Base-by-base conservation (phyloP, 2,888 invertebrate species). In the Rotaria sp. region DNA sequence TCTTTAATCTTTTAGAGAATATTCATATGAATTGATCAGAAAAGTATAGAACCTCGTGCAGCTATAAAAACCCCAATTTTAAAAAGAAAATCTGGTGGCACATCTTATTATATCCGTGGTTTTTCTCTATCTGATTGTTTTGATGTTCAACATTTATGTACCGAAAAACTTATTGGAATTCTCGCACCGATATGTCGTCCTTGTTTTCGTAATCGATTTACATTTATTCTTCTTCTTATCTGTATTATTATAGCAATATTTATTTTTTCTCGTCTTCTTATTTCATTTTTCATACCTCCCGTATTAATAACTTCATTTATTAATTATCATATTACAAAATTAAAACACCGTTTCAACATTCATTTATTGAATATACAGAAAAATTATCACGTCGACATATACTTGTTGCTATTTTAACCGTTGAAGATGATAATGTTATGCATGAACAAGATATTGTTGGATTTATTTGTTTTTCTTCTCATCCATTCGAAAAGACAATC, bases 181-280 rank as follows among this genome's bases (percentile, higher is more conserved):
- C 38, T 45, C 8, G 30, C 38, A 3, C 75, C 38, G 24, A 18
- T 80, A 26, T 80, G 24, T 45, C 75, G 75, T 21, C 45, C 75
- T 80, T 80, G 75, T 80, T 80, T 80, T 80, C 75, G 75, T 26
- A 80, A 80, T 80, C 75, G 75, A 18, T 80, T 80, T 45, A 80
- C 75, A 21, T 80, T 45, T 45, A 80, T 80, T 45, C 21, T 45
- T 18, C 75, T 80, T 45, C 41, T 80, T 80, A 8, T 80, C 45
- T 45, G 38, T n/a, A 80, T 80, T 24, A 45, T 80, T n/a, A 10
- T 80, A 13, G 45, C 41, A 21, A 80, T 80, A 45, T 80, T 38
- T 80, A 24, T 80, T 21, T 80, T 80, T 45, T 41, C 38, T 45
- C 75, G 75, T 45, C 24, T 80, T 30, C 30, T 80, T 4, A 4